Percentiles rank a stretch among this genome's conserved stretches.
Conservation (phyloP, 2,797 vertebrate genomes). For the Cetoscarus ocellatus region DNA sequence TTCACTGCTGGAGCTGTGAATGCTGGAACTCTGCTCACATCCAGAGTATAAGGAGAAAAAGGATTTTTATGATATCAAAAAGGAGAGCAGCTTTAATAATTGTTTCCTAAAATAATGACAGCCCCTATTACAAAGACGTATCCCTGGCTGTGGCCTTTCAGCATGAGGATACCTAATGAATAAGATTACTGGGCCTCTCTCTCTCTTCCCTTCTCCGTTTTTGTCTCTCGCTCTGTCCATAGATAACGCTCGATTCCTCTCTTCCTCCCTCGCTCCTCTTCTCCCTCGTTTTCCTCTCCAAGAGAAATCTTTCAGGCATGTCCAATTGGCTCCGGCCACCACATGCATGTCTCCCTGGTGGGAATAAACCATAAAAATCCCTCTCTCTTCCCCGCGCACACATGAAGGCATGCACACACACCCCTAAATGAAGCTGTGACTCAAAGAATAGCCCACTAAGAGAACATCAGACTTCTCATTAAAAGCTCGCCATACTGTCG, state of each 20-base stretch:
- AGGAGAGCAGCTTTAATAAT: slow-evolving; percentile 30
- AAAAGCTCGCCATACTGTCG: slow-evolving; percentile 83
- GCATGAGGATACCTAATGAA: slow-evolving; percentile 58
- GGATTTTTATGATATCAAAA: slow-evolving; percentile 40
- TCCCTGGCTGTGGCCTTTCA: slow-evolving; percentile 38
- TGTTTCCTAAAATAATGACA: slow-evolving; percentile 56
- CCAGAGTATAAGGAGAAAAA: background rate
- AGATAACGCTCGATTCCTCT: slow-evolving; percentile 47
- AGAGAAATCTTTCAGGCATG: slow-evolving; percentile 76
- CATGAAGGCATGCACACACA: slow-evolving; percentile 18
- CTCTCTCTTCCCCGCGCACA: slow-evolving; percentile 13
- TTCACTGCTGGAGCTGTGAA: slow-evolving; percentile 4
- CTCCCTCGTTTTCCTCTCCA: slow-evolving; percentile 47
- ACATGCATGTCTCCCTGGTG: slow-evolving; percentile 69
- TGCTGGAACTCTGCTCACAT: slow-evolving; percentile 12
- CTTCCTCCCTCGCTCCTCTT: slow-evolving; percentile 9
- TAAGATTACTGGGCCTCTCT: slow-evolving; percentile 45
- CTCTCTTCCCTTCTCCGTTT: slow-evolving; percentile 18
- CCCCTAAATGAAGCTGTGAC: slow-evolving; percentile 72
- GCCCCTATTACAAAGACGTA: slow-evolving; percentile 48
- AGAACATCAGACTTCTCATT: slow-evolving; percentile 81
- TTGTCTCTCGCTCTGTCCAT: slow-evolving; percentile 33
- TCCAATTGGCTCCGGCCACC: slow-evolving; percentile 78
- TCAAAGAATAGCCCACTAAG: slow-evolving; percentile 66
- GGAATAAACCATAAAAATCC: slow-evolving; percentile 68